phyloP scores from a whole-genome alignment of 1,140 invertebrate species.

The Meloidogyne chitwoodi region DNA sequence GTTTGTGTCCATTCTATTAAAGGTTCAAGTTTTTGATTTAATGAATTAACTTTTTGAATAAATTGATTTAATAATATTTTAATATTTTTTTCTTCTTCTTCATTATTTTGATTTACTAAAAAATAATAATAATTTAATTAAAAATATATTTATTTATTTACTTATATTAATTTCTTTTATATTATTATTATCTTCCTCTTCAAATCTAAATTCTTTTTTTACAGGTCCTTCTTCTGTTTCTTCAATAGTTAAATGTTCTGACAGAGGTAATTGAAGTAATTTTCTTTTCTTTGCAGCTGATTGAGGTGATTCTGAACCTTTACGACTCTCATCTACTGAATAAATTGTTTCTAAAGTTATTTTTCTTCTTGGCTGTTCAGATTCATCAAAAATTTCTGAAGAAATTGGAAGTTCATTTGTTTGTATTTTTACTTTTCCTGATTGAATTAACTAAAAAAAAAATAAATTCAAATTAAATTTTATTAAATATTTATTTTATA shows the following conservation, averaged over 20 bases:
- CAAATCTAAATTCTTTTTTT: neutral
- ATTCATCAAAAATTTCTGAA: neutral
- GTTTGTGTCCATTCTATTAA: slow-evolving; percentile 41
- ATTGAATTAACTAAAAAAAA: slow-evolving; percentile 17
- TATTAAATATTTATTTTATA: neutral
- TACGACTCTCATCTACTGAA: slow-evolving; percentile 13
- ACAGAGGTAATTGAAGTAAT: neutral
- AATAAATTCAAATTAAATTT: neutral
- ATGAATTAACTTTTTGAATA: slow-evolving; percentile 24
- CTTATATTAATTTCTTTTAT: neutral
- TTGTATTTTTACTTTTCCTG: slow-evolving; percentile 18
- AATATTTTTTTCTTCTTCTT: neutral
- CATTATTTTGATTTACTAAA: neutral
- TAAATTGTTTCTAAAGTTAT: slow-evolving; percentile 13
- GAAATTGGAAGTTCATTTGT: neutral
- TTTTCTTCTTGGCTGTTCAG: slow-evolving; percentile 1
- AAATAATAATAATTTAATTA: neutral
- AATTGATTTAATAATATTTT: slow-evolving; percentile 15
- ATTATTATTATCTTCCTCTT: neutral
- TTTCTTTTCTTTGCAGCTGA: slow-evolving; percentile 4
- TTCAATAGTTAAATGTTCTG: neutral
- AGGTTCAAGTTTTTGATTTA: slow-evolving; percentile 38
- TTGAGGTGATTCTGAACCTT: slow-evolving; percentile 1
- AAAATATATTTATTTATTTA: neutral
- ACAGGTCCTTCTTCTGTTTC: neutral